A percentile compares a stretch with the other conserved stretches of the same genome.
Conservation (phyloP, 2,888 invertebrate species). For the Drosophila cognata region DNA sequence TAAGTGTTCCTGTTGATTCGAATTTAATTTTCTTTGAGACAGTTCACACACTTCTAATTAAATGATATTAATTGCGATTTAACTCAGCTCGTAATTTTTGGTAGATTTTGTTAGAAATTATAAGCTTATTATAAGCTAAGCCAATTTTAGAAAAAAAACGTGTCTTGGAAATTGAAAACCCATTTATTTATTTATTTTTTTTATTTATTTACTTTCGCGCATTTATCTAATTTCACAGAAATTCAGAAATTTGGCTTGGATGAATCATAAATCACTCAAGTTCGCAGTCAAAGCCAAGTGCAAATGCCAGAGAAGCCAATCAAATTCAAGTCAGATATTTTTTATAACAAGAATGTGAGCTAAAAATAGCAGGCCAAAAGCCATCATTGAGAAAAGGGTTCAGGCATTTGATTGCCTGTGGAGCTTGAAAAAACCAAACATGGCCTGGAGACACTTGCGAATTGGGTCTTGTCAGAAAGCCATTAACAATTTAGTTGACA, state of each 20-base stretch:
- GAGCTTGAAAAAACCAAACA: not conserved
- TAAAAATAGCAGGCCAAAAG: conserved; percentile 23
- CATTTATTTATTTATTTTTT: not conserved
- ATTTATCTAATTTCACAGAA: not conserved
- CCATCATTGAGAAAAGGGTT: conserved; percentile 28
- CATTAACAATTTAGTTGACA: conserved; percentile 47
- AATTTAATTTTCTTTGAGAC: not conserved
- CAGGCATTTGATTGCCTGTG: conserved; percentile 11
- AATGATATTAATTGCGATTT: not conserved
- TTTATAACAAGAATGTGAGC: conserved; percentile 51
- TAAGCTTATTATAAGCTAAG: not conserved
- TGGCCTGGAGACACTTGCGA: conserved; percentile 5
- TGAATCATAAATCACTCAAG: conserved; percentile 9
- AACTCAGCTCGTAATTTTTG: not conserved
- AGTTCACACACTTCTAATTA: not conserved
- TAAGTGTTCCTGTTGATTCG: not conserved
- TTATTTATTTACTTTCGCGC: not conserved
- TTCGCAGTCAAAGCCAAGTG: conserved; percentile 32
- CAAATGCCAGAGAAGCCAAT: conserved; percentile 30
- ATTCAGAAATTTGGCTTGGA: not conserved
- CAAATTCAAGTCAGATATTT: conserved; percentile 48
- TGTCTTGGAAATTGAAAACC: not conserved
- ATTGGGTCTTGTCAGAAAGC: conserved; percentile 29
- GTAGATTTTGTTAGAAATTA: too few species aligned
- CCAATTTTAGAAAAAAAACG: not conserved